A percentile compares a stretch with the other conserved stretches of the same genome.
Conservation (phyloP, 2,113 vertebrate species). For the Labrus mixtus region DNA sequence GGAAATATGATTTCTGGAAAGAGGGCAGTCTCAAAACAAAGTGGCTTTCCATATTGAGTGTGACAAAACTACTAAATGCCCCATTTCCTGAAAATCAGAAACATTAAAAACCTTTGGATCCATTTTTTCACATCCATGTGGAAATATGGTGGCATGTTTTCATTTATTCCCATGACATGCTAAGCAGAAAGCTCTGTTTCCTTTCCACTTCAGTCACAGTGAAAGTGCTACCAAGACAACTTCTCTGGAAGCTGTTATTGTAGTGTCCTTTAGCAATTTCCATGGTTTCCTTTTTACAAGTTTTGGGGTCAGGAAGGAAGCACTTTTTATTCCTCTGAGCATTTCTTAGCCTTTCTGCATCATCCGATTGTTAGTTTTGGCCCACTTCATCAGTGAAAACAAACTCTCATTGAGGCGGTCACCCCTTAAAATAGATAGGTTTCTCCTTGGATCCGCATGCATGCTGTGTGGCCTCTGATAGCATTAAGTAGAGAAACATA, state of each 20-base stretch:
- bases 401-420: constrained; percentile 83
- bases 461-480: constrained; percentile 80
- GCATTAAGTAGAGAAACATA: constrained; percentile 62
- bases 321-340: constrained; percentile 72
- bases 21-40: constrained; percentile 37
- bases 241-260: constrained; percentile 55
- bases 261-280: constrained; percentile 54
- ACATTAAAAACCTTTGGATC: constrained; percentile 32
- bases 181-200: constrained; percentile 45
- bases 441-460: constrained; percentile 59
- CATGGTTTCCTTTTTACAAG: constrained; percentile 59
- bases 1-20: constrained; percentile 54
- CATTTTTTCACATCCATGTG: constrained; percentile 47
- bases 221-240: constrained; percentile 22
- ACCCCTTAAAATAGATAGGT: constrained; percentile 79
- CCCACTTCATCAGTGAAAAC: constrained; percentile 75
- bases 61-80: constrained; percentile 60
- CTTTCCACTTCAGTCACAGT: constrained; percentile 34
- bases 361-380: constrained; percentile 81
- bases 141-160: constrained; percentile 51
- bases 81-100: constrained; percentile 49
- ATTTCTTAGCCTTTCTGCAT: constrained; percentile 65
- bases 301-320: constrained; percentile 75
- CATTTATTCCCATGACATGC: constrained; percentile 54
- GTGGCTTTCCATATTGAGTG: constrained; percentile 43